A percentile compares a stretch with the other conserved stretches of the same genome.
These are phyloP conservation scores for Scelioninae gen. 1 DNA, from an alignment of 2,888 invertebrate genomes.

Conservation along the genomic window DNA sequence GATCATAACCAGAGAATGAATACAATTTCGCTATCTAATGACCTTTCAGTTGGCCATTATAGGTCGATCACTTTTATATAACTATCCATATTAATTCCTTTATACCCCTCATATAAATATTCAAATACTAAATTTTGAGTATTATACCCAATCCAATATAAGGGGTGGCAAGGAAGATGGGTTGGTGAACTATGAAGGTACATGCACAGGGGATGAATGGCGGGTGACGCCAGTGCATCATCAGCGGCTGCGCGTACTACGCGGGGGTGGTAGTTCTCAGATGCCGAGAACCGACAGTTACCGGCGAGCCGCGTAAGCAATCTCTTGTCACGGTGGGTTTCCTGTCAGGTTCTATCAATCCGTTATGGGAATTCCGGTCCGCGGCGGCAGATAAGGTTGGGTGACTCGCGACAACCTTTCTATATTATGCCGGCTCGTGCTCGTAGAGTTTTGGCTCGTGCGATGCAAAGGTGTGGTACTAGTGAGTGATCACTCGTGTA, in stretches of 20 bases:
- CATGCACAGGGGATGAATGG: slow-evolving; percentile 58
- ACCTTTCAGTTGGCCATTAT: too few species aligned
- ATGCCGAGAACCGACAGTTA: slow-evolving; percentile 77
- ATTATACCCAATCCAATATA: too few species aligned
- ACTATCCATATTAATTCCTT: too few species aligned
- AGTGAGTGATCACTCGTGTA: slow-evolving; percentile 53
- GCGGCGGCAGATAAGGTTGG: background rate
- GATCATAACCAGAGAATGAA: too few species aligned
- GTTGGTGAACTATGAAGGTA: slow-evolving; percentile 53
- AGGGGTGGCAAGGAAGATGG: background rate
- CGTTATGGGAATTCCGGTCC: slow-evolving; percentile 16
- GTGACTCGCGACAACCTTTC: background rate
- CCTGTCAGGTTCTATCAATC: too few species aligned
- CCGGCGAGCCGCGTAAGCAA: slow-evolving; percentile 77
- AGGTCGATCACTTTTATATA: too few species aligned
- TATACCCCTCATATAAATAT: too few species aligned
- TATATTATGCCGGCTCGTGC: slow-evolving; percentile 30
- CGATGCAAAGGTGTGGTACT: slow-evolving; percentile 57
- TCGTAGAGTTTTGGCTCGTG: slow-evolving; percentile 16
- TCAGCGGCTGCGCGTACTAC: slow-evolving; percentile 73
- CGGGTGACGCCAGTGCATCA: slow-evolving; percentile 63
- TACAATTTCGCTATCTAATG: too few species aligned
- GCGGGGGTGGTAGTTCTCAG: slow-evolving; percentile 71
- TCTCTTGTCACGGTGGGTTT: slow-evolving; percentile 24
- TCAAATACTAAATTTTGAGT: too few species aligned